Base-by-base conservation (phyloP, 2,113 vertebrate species). In the Mellivora capensis region DNA sequence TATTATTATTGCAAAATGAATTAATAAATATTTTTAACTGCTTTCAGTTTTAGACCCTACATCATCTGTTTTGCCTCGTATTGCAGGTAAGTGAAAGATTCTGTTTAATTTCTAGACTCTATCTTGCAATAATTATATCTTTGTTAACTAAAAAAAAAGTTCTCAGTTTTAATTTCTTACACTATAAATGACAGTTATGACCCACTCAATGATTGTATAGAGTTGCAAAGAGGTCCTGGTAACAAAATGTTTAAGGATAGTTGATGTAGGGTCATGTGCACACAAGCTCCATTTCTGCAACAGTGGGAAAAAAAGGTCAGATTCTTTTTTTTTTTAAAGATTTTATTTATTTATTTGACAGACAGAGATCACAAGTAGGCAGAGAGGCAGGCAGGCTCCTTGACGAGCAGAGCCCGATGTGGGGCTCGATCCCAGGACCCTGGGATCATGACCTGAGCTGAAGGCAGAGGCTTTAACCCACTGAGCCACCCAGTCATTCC, bases 121-220 rank as follows among this genome's bases (percentile, higher is more conserved):
- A 47, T 31, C 39, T 23, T 37, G 67, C 39, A 59, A 29, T 84
- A 42, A 61, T 47, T 72, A 29, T 29, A 47, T 64, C 27, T 64
- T 67, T 86, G 57, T 64, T 49, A 77, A 54, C 25, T 25, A 54
- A 25, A 85, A 74, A 39, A 90, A 69, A 42, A 72, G 39, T 85
- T 90, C 64, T 96, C 39, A 64, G 44, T 69, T 96, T 93, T 47
- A 69, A 90, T 84, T 94, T 94, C 39, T 92, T 90, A 82, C n/a
- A 71, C 23, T 49, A 76, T 54, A 94, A 96, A 59, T 18, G 42
- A 79, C 10, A 84, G 61, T 67, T 91, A 77, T 71, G 89, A 74
- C 4, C 29, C 25, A 72, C 39, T 64, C 12, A 64, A 23, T 89
- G 90, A 97, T 69, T 93, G 20, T 92, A 67, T 61, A 93, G 49